A percentile compares a stretch with the other conserved stretches of the same genome.
Conservation (phyloP, 2,113 vertebrate species). For the Cyphomyrus discorhynchus region DNA sequence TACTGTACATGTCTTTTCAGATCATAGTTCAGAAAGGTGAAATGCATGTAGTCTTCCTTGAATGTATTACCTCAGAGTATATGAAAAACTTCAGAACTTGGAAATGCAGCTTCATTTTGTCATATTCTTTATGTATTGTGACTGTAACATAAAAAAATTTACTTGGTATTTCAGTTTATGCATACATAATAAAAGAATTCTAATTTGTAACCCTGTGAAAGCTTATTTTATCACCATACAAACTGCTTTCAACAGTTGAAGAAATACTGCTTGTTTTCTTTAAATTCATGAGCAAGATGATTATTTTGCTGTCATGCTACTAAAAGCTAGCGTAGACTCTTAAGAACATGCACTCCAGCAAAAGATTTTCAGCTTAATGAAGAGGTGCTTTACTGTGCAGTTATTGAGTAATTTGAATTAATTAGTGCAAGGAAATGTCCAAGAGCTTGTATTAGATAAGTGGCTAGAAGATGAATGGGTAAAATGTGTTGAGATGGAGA, state of each 20-base stretch:
- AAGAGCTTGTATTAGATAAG: neutral
- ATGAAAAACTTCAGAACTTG: conserved; percentile 2
- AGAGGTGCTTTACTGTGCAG: neutral
- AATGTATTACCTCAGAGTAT: conserved; percentile 7
- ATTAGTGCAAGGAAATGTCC: neutral
- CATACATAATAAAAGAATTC: conserved; percentile 10
- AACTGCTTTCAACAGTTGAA: neutral
- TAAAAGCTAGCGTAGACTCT: neutral
- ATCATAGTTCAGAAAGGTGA: neutral
- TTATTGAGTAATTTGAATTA: neutral
- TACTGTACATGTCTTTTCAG: neutral
- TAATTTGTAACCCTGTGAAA: neutral
- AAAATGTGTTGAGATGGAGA: neutral
- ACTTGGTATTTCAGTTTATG: conserved; percentile 6
- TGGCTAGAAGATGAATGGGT: neutral
- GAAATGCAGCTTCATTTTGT: neutral
- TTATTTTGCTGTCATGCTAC: neutral
- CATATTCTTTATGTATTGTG: conserved; percentile 3
- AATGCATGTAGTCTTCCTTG: neutral
- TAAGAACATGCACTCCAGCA: neutral
- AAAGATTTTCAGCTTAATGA: neutral
- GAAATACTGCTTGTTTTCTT: neutral
- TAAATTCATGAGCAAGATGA: neutral
- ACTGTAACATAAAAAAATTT: neutral
- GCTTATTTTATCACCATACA: neutral